A percentile compares a stretch with the other conserved stretches of the same genome.
phyloP scores from a whole-genome alignment of 2,113 vertebrate genomes.

The Brachyistius frenatus region DNA sequence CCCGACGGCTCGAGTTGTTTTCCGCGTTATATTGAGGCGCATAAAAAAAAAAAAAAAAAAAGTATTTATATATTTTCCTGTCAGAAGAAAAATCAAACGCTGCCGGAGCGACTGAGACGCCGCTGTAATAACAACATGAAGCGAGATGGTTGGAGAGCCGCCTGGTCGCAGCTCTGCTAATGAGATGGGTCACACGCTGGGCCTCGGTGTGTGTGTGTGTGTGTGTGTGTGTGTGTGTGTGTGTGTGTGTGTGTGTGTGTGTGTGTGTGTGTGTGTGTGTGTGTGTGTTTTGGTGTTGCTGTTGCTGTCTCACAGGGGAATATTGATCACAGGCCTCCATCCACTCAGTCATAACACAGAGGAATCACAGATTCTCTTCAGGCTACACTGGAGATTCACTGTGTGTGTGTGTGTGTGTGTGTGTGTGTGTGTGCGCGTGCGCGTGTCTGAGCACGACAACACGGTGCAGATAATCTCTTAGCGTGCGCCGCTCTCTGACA shows the following conservation, averaged over 20 bases:
- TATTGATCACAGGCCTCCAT: conserved; percentile 49
- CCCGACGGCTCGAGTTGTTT: too few species aligned
- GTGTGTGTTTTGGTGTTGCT: background rate
- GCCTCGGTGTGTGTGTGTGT: conserved; percentile 14
- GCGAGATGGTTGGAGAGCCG: conserved; percentile 18
- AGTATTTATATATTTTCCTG: background rate
- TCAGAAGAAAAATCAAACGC: conserved; percentile 23
- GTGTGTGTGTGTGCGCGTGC: background rate
- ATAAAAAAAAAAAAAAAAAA: too few species aligned
- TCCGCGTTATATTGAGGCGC: too few species aligned
- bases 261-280: background rate
- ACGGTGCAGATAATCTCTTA: conserved; percentile 38
- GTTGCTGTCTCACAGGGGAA: conserved; percentile 39
- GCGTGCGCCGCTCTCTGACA: conserved; percentile 1
- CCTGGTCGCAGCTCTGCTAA: conserved; percentile 12
- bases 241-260: conserved; percentile 15
- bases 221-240: conserved; percentile 9
- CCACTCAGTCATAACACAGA: conserved; percentile 22
- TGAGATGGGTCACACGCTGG: conserved; percentile 20
- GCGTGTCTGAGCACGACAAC: background rate
- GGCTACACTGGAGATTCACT: background rate
- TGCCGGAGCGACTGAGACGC: background rate
- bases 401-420: background rate
- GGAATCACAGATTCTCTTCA: conserved; percentile 38
- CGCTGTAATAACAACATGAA: conserved; percentile 12